phyloP scores from a whole-genome alignment of 2,113 vertebrate genomes.

The Ciconia stormi region DNA sequence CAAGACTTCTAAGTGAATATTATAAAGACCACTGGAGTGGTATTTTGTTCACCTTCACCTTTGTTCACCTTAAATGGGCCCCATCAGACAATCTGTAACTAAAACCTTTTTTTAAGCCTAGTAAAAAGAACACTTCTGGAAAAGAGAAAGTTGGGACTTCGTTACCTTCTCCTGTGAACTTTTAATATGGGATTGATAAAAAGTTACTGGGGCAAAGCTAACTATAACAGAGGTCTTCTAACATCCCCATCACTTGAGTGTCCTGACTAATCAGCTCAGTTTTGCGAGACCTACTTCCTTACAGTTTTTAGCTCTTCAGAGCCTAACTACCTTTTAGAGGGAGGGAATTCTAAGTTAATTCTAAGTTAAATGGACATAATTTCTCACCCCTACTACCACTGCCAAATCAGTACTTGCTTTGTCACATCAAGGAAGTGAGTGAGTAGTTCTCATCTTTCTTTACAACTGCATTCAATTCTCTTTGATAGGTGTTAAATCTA shows the following conservation, averaged over 20 bases:
- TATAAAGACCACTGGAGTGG: neutral
- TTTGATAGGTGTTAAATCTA: neutral
- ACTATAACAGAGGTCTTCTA: neutral
- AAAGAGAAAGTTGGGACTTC: neutral
- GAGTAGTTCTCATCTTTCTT: neutral
- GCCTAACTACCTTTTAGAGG: neutral
- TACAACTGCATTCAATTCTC: neutral
- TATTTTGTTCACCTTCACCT: neutral
- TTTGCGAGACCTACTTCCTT: neutral
- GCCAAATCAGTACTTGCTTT: neutral
- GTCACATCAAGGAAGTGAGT: neutral
- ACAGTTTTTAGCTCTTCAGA: neutral
- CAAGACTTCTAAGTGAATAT: neutral
- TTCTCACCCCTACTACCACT: neutral
- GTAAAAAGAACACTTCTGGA: neutral
- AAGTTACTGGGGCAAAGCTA: neutral
- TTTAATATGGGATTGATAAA: neutral
- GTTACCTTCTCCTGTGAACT: neutral
- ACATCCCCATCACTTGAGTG: neutral
- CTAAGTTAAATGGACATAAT: neutral
- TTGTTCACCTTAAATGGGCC: neutral
- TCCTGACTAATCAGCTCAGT: neutral
- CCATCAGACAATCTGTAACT: neutral
- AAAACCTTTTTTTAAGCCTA: neutral
- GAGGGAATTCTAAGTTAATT: neutral